phyloP scores from a whole-genome alignment of 2,797 vertebrate species.

The Cossypha dichroa region DNA sequence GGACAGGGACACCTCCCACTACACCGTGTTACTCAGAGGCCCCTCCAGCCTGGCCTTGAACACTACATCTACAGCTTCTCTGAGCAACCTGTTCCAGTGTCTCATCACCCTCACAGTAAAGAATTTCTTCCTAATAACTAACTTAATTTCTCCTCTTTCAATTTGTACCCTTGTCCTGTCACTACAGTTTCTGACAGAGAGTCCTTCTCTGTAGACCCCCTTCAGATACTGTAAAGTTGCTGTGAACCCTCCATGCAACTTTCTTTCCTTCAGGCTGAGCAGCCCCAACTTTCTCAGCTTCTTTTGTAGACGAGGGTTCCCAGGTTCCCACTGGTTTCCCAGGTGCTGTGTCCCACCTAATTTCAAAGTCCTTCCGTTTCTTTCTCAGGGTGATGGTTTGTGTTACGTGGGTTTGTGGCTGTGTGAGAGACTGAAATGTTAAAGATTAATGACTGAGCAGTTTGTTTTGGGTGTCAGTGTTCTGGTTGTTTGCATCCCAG shows the following conservation, averaged over 20 bases:
- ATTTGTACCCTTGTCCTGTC: neutral
- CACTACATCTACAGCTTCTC: neutral
- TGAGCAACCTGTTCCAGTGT: neutral
- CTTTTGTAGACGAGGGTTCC: fast-evolving
- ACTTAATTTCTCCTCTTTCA: neutral
- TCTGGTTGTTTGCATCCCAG: fast-evolving
- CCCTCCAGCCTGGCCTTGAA: neutral
- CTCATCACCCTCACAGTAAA: neutral
- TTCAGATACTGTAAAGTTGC: neutral
- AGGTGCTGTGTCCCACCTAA: too few relatives aligned
- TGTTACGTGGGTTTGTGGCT: neutral
- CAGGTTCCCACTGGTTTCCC: neutral
- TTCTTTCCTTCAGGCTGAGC: neutral
- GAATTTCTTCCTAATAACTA: neutral
- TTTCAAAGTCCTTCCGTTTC: fast-evolving
- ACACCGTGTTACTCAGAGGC: neutral
- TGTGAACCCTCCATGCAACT: neutral
- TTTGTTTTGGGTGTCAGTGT: neutral
- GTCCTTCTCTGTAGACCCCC: neutral
- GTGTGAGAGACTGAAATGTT: neutral
- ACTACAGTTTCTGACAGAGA: neutral
- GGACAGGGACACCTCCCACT: neutral
- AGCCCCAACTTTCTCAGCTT: neutral
- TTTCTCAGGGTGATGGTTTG: neutral
- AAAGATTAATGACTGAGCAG: fast-evolving